These are phyloP conservation scores for Troides helena DNA, from an alignment of 2,888 invertebrate species.

Conservation along the genomic window DNA sequence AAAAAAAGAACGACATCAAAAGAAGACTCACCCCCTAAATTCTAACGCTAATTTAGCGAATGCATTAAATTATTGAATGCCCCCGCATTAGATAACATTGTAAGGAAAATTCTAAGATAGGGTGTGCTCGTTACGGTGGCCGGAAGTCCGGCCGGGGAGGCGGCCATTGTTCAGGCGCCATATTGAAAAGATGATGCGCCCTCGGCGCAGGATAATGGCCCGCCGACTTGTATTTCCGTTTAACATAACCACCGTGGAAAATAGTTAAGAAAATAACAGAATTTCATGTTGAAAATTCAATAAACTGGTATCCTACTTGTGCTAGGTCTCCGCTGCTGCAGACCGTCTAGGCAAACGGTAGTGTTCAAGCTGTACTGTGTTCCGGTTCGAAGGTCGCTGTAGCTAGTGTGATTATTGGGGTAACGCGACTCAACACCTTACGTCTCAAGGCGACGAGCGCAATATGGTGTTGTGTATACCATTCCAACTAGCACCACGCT, in stretches of 20 bases:
- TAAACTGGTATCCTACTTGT: background rate
- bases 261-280: slow-evolving; percentile 9
- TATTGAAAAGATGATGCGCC: slow-evolving; percentile 74
- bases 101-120: slow-evolving; percentile 53
- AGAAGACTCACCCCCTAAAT: background rate
- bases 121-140: slow-evolving; percentile 61
- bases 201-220: slow-evolving; percentile 59
- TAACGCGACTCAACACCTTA: too few relatives aligned
- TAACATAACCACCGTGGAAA: slow-evolving; percentile 6
- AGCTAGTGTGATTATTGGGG: too few relatives aligned
- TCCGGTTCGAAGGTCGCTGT: too few relatives aligned
- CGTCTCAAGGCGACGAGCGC: too few relatives aligned
- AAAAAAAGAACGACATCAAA: background rate
- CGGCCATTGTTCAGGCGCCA: slow-evolving; percentile 64
- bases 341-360: too few relatives aligned
- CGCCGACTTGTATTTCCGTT: slow-evolving; percentile 36
- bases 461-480: too few relatives aligned
- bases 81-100: slow-evolving; percentile 28
- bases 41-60: slow-evolving; percentile 16
- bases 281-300: background rate
- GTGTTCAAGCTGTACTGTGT: too few relatives aligned
- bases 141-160: slow-evolving; percentile 68
- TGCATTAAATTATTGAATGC: slow-evolving; percentile 1
- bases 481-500: too few relatives aligned
- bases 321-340: background rate